Conservation (phyloP, 2,888 invertebrate genomes). For the Orthosia cruda region DNA sequence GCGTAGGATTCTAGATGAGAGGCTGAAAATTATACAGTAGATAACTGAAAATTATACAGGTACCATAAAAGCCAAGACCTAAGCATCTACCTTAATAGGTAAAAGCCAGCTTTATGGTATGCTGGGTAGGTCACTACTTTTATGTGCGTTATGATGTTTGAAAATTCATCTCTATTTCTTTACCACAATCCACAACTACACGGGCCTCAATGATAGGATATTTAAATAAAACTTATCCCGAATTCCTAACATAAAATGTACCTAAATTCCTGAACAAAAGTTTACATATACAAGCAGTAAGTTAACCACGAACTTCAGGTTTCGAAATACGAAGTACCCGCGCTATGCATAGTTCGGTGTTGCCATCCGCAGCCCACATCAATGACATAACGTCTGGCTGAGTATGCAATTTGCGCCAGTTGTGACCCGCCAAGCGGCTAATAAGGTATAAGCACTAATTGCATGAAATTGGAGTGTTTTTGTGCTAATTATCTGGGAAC, state of each 20-base stretch:
- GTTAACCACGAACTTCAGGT: slow-evolving; percentile 8
- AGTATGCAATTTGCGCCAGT: slow-evolving; percentile 45
- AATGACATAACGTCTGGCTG: slow-evolving; percentile 40
- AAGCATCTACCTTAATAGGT: background rate
- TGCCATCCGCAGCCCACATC: slow-evolving; percentile 25
- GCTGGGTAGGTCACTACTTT: background rate
- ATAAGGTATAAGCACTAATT: slow-evolving; percentile 46
- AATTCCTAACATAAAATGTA: slow-evolving; percentile 3
- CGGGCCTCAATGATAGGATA: background rate
- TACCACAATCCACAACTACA: background rate
- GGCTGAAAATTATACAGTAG: too few relatives aligned
- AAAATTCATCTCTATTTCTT: slow-evolving; percentile 8
- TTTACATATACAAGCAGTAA: slow-evolving; percentile 6
- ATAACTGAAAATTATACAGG: too few relatives aligned
- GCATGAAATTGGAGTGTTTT: slow-evolving; percentile 32
- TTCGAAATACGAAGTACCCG: background rate
- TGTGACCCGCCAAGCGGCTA: slow-evolving; percentile 44
- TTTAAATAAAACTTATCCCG: too few relatives aligned
- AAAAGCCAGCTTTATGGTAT: background rate
- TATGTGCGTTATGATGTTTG: slow-evolving; percentile 14
- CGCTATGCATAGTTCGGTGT: slow-evolving; percentile 6
- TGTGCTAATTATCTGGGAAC: slow-evolving; percentile 33
- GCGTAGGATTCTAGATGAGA: too few relatives aligned
- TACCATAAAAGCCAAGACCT: slow-evolving; percentile 25
- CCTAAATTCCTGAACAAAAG: slow-evolving; percentile 6